A percentile compares a stretch with the other conserved stretches of the same genome.
These are phyloP conservation scores for Thecocarcelia acutangulata DNA, from an alignment of 2,888 invertebrate genomes.

Conservation along the genomic window DNA sequence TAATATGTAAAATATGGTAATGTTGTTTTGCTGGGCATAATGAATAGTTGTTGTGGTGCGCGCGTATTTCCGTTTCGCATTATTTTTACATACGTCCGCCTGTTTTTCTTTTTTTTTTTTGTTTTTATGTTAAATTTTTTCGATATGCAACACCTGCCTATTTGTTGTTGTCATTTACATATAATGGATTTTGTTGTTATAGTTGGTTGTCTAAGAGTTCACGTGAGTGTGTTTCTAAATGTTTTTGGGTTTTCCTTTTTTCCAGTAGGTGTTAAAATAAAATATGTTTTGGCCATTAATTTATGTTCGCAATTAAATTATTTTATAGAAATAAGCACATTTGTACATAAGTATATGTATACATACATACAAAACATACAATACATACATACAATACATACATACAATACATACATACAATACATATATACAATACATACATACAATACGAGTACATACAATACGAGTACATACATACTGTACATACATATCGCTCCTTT, in stretches of 20 bases:
- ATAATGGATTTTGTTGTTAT: not conserved
- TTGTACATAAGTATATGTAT: too few species aligned
- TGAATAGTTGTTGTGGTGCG: constrained; percentile 30
- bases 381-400: too few species aligned
- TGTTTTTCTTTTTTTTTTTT: not conserved
- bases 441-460: too few species aligned
- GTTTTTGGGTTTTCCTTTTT: not conserved
- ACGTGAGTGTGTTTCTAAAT: constrained; percentile 28
- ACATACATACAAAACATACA: too few species aligned
- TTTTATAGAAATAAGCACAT: not conserved
- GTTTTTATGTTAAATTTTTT: not conserved
- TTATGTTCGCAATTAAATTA: constrained; percentile 47
- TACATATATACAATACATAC: too few species aligned
- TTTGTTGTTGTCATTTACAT: constrained; percentile 11
- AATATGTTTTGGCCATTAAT: constrained; percentile 50
- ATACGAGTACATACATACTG: too few species aligned
- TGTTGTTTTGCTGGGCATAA: constrained; percentile 22
- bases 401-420: too few species aligned
- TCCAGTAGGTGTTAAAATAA: constrained; percentile 50
- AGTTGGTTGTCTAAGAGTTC: constrained; percentile 11
- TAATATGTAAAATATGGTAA: constrained; percentile 30
- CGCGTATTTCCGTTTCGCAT: constrained; percentile 63
- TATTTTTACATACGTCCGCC: constrained; percentile 32
- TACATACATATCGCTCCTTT: too few species aligned
- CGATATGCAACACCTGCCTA: constrained; percentile 37